Evolutionary conservation across 2,797 vertebrate genomes (phyloP), one percentile per base, ranked within the genome.

Genomic region (Coreius guichenoti): DNA sequence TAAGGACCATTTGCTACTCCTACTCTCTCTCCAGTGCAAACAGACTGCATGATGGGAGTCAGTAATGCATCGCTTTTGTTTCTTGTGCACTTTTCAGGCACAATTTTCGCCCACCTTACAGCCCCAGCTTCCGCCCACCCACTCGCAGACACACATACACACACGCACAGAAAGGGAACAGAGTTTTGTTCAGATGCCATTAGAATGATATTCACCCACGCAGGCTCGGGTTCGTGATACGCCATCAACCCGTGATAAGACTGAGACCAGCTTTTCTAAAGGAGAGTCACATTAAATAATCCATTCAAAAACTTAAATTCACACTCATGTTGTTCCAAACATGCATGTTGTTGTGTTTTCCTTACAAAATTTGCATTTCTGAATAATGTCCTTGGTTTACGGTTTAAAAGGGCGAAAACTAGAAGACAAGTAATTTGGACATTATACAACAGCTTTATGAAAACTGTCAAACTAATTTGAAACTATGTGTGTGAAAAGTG

Each of bases 1-100:
- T 79, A 86, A 81, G 81, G 29, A 74, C 86, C 84, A 86, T 84
- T 89, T 84, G 14, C 54, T 82, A 83, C 84, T 86, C 88, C 86
- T 82, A 89, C 88, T 70, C 83, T 74, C 84, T 73, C 63, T 54
- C 61, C 77, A 76, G 47, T 86, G 73, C 83, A 84, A 70, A 67
- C 75, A 86, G 85, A 70, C 61, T 82, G 89, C 82, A 82, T 88
- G 89, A 91, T 76, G 82, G 89, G 87, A 89, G 89, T 88, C 89
- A 90, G 87, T 89, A 88, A 89, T 89, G 93, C 84, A 89, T 84
- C 14, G 56, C 81, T 88, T 92, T 91, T 91, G 91, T 90, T 89
- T 89, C 90, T 92, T 73, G 80, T 88, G 83, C 77, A 90, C 86
- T 89, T 93, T 93, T 92, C 87, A 90, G 92, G 91, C 90, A 87